phyloP scores from a whole-genome alignment of 2,113 vertebrate genomes.

The Poecile atricapillus region DNA sequence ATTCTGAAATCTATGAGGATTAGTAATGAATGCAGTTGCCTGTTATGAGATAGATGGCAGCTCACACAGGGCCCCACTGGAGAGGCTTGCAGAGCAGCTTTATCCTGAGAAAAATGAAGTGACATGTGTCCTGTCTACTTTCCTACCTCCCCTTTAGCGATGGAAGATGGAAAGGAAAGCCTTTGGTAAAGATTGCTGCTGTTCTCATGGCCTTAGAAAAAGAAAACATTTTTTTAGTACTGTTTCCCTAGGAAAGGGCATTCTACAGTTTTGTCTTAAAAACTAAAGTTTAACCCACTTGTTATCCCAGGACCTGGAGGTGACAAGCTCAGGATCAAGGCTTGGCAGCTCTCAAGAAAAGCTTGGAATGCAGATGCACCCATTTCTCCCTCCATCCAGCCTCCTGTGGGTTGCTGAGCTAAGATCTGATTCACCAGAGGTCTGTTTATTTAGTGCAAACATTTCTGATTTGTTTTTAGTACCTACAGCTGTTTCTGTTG shows the following conservation, averaged over 20 bases:
- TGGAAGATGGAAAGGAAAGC: background rate
- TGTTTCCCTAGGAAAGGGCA: background rate
- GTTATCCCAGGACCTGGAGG: background rate
- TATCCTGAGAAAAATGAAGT: slow-evolving; percentile 12
- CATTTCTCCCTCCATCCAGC: background rate
- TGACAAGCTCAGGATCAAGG: background rate
- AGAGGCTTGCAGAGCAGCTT: background rate
- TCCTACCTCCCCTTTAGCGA: background rate
- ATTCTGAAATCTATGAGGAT: slow-evolving; percentile 38
- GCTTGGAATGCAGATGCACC: background rate
- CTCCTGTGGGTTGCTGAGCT: background rate
- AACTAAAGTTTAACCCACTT: background rate
- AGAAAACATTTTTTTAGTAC: background rate
- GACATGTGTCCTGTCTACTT: background rate
- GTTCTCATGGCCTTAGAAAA: background rate
- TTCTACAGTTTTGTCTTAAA: background rate
- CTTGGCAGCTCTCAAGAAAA: background rate
- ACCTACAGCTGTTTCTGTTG: background rate
- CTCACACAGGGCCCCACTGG: background rate
- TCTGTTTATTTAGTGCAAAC: background rate
- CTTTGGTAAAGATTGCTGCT: background rate
- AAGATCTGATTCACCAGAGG: background rate
- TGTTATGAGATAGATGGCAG: slow-evolving; percentile 1
- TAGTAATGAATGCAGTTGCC: background rate
- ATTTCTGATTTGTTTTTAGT: background rate